phyloP scores from a whole-genome alignment of 2,888 invertebrate species.

The Drosophila nr. perissopoda region DNA sequence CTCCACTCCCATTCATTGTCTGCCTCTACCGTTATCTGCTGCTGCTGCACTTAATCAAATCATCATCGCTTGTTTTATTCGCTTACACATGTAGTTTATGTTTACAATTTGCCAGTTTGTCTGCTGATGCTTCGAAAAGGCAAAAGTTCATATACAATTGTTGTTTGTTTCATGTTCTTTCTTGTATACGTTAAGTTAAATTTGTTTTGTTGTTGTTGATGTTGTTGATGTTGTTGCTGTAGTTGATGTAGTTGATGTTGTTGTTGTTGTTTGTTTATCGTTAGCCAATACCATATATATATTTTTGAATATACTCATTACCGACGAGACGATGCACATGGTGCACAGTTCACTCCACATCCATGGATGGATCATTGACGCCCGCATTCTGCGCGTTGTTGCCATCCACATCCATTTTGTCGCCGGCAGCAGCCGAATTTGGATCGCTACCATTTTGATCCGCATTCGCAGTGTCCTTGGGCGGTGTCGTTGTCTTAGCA shows the following conservation, averaged over 20 bases:
- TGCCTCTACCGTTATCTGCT: constrained; percentile 30
- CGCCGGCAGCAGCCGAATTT: constrained; percentile 47
- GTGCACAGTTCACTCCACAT: constrained; percentile 78
- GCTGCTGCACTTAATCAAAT: constrained; percentile 44
- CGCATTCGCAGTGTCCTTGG: constrained; percentile 66
- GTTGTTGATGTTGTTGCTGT: constrained; percentile 16
- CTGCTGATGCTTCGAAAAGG: constrained; percentile 47
- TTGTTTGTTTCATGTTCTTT: constrained; percentile 35
- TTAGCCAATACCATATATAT: constrained; percentile 62
- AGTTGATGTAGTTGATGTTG: constrained; percentile 12
- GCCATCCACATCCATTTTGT: constrained; percentile 69
- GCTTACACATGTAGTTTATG: constrained; percentile 44
- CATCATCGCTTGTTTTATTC: constrained; percentile 36
- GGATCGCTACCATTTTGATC: constrained; percentile 70
- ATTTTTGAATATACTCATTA: constrained; percentile 45
- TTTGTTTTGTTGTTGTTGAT: constrained; percentile 33
- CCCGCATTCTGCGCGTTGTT: constrained; percentile 63
- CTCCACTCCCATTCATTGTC: constrained; percentile 9
- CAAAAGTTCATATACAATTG: constrained; percentile 61
- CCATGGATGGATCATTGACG: constrained; percentile 82
- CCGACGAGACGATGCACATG: constrained; percentile 15
- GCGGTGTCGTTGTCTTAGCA: constrained; percentile 71
- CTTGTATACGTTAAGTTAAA: constrained; percentile 46
- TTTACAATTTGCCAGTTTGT: constrained; percentile 52
- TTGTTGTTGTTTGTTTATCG: constrained; percentile 45